Percentiles rank a stretch among this genome's conserved stretches.
Evolutionary conservation across 2,888 invertebrate genomes (phyloP).

Genomic region (Dasysyrphus tricinctus): DNA sequence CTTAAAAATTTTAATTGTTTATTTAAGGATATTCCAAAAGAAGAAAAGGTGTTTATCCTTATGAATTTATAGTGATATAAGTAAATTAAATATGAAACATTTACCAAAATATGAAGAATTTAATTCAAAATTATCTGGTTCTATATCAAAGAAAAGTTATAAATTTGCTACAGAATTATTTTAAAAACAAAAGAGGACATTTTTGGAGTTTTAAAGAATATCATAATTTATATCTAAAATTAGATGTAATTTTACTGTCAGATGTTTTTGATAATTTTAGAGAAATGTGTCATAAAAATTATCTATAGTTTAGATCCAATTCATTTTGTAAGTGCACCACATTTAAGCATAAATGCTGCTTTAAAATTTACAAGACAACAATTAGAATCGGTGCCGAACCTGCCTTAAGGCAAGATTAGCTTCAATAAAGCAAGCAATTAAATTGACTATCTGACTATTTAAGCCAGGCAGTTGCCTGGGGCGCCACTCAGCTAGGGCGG

Average conservation of each 20-base stretch:
- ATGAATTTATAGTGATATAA: conserved; percentile 23
- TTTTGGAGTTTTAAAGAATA: conserved; percentile 43
- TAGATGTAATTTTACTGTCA: conserved; percentile 40
- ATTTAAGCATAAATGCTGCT: too few species aligned
- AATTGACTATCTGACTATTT: too few species aligned
- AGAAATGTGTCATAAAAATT: conserved; percentile 15
- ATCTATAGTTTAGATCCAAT: neutral
- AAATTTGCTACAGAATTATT: conserved; percentile 26
- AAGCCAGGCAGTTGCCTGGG: too few species aligned
- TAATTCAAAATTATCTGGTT: conserved; percentile 26
- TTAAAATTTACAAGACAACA: too few species aligned
- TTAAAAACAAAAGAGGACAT: conserved; percentile 31
- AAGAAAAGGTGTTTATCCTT: conserved; percentile 32
- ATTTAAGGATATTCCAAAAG: conserved; percentile 22
- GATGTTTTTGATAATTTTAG: conserved; percentile 38
- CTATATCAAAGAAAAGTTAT: conserved; percentile 29
- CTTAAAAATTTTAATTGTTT: conserved; percentile 28
- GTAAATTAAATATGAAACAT: conserved; percentile 14
- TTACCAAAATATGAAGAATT: conserved; percentile 18
- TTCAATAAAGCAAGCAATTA: too few species aligned
- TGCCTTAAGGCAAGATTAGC: too few species aligned
- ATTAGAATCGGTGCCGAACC: too few species aligned
- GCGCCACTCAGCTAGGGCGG: too few species aligned
- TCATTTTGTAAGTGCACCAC: too few species aligned
- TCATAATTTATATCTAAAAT: conserved; percentile 44